phyloP scores from a whole-genome alignment of 1,140 invertebrate species.

The Heliconius hewitsoni region DNA sequence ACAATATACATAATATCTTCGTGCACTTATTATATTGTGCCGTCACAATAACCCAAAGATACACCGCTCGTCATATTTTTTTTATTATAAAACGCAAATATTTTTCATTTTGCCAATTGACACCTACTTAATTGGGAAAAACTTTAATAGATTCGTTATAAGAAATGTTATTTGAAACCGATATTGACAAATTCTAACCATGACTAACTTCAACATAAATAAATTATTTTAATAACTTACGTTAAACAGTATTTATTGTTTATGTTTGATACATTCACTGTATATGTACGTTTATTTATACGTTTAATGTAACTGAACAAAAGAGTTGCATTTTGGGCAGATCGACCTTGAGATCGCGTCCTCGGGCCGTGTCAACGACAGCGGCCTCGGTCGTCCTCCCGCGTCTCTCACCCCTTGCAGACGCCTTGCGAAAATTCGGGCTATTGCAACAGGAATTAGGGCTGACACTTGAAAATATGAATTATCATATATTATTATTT shows the following conservation, averaged over 20 bases:
- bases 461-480: background rate
- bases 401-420: constrained; percentile 25
- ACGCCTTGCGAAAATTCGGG: constrained; percentile 42
- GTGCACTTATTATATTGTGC: background rate
- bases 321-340: constrained; percentile 48
- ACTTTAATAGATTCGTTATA: background rate
- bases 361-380: constrained; percentile 73
- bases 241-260: background rate
- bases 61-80: background rate
- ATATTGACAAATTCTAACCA: background rate
- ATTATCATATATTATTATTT: background rate
- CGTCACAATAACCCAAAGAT: background rate
- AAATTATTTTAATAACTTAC: background rate
- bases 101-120: no score
- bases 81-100: no score
- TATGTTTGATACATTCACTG: background rate
- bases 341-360: constrained; percentile 70
- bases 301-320: constrained; percentile 7
- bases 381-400: constrained; percentile 50
- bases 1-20: background rate
- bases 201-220: no score
- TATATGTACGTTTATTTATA: background rate
- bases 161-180: background rate
- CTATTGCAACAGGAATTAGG: constrained; percentile 25
- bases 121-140: no score